phyloP scores from a whole-genome alignment of 1,140 invertebrate species.

The Drosophila nikananu region DNA sequence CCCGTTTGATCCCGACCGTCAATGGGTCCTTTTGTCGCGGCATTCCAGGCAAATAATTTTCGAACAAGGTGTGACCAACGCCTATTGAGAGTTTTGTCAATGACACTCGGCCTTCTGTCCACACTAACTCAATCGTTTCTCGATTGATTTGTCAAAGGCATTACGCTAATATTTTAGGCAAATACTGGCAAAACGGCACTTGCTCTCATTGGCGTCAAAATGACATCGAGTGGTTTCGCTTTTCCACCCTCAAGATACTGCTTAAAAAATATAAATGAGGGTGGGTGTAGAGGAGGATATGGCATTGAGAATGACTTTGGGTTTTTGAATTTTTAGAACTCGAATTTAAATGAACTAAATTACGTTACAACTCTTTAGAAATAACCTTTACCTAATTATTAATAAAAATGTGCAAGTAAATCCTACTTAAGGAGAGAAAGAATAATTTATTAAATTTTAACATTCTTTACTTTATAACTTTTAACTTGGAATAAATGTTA shows the following conservation, averaged over 20 bases:
- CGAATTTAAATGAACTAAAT: neutral
- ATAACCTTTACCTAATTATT: neutral
- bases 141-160: constrained; percentile 80
- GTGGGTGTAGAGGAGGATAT: constrained; percentile 1
- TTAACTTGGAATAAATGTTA: neutral
- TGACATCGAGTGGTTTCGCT: constrained; percentile 65
- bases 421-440: neutral
- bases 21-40: constrained; percentile 53
- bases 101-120: constrained; percentile 61
- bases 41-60: constrained; percentile 47
- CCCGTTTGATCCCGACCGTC: constrained; percentile 66
- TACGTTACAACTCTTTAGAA: neutral
- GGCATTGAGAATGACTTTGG: neutral
- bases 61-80: constrained; percentile 54
- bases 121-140: constrained; percentile 33
- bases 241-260: constrained; percentile 48
- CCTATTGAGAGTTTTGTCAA: constrained; percentile 33
- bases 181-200: constrained; percentile 58
- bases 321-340: neutral
- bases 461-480: neutral
- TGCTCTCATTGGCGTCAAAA: constrained; percentile 57
- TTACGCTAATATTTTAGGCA: constrained; percentile 71
- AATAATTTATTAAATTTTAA: neutral
- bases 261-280: neutral
- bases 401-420: neutral